Conservation (phyloP, 2,888 invertebrate species). For the Agonopterix arenella region DNA sequence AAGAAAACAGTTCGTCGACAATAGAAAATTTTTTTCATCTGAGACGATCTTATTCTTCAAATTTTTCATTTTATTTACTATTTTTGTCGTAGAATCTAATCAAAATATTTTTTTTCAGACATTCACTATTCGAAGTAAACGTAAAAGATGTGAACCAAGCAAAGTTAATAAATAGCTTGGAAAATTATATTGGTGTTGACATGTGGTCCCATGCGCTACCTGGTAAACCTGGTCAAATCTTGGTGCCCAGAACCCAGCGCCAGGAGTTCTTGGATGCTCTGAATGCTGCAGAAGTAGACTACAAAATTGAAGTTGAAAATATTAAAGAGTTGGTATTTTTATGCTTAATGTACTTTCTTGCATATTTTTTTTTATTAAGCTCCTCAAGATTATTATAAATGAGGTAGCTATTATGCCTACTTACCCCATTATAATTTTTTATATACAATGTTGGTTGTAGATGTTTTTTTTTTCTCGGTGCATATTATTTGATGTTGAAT, state of each 20-base stretch:
- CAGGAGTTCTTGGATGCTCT: conserved; percentile 28
- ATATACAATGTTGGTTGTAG: too few species aligned
- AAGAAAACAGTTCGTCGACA: too few species aligned
- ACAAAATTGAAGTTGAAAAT: conserved; percentile 33
- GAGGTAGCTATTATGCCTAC: too few species aligned
- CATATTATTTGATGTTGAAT: too few species aligned
- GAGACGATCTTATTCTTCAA: too few species aligned
- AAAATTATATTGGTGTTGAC: conserved; percentile 28
- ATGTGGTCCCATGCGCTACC: conserved; percentile 37
- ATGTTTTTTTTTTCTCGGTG: too few species aligned
- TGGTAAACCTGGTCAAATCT: conserved; percentile 29
- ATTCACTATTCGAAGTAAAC: conserved; percentile 25
- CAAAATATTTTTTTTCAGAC: conserved; percentile 21
- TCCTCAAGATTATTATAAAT: too few species aligned
- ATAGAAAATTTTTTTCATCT: too few species aligned
- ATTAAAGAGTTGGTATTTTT: conserved; percentile 45
- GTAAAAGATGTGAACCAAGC: conserved; percentile 19
- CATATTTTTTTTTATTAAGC: too few species aligned
- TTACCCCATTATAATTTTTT: neutral
- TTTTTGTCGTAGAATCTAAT: neutral
- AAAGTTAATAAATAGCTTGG: conserved; percentile 16
- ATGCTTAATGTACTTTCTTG: too few species aligned
- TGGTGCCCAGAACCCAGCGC: conserved; percentile 31
- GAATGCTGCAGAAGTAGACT: conserved; percentile 24
- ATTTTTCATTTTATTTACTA: too few species aligned